These are phyloP conservation scores for Brachionus asplanchnoidis DNA, from an alignment of 1,140 invertebrate genomes.

Conservation along the genomic window DNA sequence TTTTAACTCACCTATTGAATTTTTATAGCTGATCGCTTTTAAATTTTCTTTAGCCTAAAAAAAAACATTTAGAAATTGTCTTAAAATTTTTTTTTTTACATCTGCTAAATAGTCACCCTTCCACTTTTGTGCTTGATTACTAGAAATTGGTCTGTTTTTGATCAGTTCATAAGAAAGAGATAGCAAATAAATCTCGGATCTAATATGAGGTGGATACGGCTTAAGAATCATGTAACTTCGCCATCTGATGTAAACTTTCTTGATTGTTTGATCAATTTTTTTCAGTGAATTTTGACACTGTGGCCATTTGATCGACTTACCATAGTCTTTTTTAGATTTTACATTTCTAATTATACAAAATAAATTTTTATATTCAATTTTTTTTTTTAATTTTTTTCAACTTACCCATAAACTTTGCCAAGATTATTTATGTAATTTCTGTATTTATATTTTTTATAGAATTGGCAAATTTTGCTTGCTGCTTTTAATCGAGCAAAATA, in stretches of 20 bases:
- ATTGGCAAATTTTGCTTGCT: slow-evolving; percentile 72
- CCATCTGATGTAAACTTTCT: slow-evolving; percentile 66
- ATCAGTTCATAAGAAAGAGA: slow-evolving; percentile 74
- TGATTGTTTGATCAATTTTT: slow-evolving; percentile 58
- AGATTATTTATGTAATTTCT: slow-evolving; percentile 33
- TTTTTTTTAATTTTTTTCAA: not conserved
- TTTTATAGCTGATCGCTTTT: slow-evolving; percentile 1
- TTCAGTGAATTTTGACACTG: slow-evolving; percentile 63
- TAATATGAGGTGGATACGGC: slow-evolving; percentile 73
- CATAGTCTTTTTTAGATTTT: slow-evolving; percentile 64
- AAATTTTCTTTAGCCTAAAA: slow-evolving; percentile 9
- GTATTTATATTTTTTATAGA: slow-evolving; percentile 72
- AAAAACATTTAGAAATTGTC: not conserved
- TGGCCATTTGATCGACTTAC: slow-evolving; percentile 76
- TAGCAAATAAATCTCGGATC: slow-evolving; percentile 75
- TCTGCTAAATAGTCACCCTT: slow-evolving; percentile 80
- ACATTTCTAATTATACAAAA: slow-evolving; percentile 48
- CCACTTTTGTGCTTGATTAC: slow-evolving; percentile 80
- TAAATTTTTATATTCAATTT: not conserved
- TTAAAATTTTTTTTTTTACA: slow-evolving; percentile 49
- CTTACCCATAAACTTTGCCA: slow-evolving; percentile 11
- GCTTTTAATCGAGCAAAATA: slow-evolving; percentile 64
- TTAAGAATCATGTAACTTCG: slow-evolving; percentile 76
- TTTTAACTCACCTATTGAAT: not conserved
- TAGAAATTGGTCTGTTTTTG: slow-evolving; percentile 68